Conservation (phyloP, 1,140 invertebrate genomes). For the Cotesia glomerata region DNA sequence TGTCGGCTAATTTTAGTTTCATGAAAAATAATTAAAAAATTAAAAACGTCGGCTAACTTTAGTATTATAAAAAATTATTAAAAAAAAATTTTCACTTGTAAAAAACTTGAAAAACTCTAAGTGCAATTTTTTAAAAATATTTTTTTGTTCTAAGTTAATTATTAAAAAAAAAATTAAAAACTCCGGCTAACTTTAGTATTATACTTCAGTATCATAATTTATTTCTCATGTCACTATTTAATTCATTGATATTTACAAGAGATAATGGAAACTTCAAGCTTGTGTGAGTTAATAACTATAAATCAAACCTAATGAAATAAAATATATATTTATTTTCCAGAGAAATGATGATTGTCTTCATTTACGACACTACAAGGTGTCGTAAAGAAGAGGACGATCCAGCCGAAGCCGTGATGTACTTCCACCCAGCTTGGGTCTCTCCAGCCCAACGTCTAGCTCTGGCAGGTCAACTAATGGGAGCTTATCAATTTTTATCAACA, state of each 20-base stretch:
- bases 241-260: slow-evolving; percentile 46
- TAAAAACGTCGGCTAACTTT: too few species aligned
- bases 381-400: slow-evolving; percentile 83
- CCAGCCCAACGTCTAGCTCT: slow-evolving; percentile 79
- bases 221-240: slow-evolving; percentile 47
- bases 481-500: slow-evolving; percentile 76
- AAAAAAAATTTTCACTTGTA: too few species aligned
- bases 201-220: slow-evolving; percentile 10
- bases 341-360: slow-evolving; percentile 87
- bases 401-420: slow-evolving; percentile 85
- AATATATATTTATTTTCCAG: slow-evolving; percentile 55
- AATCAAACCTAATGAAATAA: not conserved
- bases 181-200: too few species aligned
- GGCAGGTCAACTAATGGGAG: slow-evolving; percentile 83
- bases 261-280: slow-evolving; percentile 49
- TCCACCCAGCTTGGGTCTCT: slow-evolving; percentile 85
- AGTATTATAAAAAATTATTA: too few species aligned
- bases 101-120: too few species aligned
- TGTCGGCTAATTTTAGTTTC: too few species aligned
- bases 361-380: slow-evolving; percentile 82
- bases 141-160: too few species aligned
- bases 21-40: too few species aligned
- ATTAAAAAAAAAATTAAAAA: too few species aligned
- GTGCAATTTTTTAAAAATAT: too few species aligned
- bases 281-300: slow-evolving; percentile 38